Base-by-base conservation (phyloP, 2,113 vertebrate species). In the Scomber colias region DNA sequence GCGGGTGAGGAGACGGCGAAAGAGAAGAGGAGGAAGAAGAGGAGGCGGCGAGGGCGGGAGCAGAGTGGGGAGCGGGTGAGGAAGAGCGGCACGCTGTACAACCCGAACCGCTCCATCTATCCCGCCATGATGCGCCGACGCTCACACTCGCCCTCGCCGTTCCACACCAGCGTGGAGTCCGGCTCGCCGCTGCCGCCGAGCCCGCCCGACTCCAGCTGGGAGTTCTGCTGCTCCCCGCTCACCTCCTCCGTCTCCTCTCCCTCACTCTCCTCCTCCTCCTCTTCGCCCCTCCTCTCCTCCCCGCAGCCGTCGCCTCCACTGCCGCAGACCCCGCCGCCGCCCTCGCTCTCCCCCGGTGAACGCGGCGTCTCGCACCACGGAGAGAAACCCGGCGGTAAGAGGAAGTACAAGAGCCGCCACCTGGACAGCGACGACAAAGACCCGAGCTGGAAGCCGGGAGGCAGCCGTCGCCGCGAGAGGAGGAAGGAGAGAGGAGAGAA, bases 391-490 rank as follows among this genome's bases (percentile, higher is more conserved):
- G 76, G 91, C 0, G 92, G 92, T 9, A 93, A 93, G 81, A 87
- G 91, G 83, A 93, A 93, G 70, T 93, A 92, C 78, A 93, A 93
- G 83, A 93, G 92, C 75, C 92, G 91, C 1, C 92, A 93, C 74
- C 90, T 93, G 53, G 87, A 93, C 55, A 82, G 54, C 54, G 44
- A 72, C 11, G 51, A 69, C 24, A 78, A 59, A 44, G 90, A 92
- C 35, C 85, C 86, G 0, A 78, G 83, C 0, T 90, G 87, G 89
- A 82, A 57, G 81, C 90, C 83, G 1, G 51, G 70, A 50, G 2
- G 75, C 7, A 4, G 71, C 9, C 27, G 31, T 0, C 3, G 2
- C 1, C 0, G 8, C 10, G 71, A 80, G 56, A 45, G 3, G 45
- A 62, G 53, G 59, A 40, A 14, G 9, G 17, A 59, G 35, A 3